A percentile compares a stretch with the other conserved stretches of the same genome.
phyloP scores from a whole-genome alignment of 2,113 vertebrate genomes.

The Pomatorhinus ruficollis region DNA sequence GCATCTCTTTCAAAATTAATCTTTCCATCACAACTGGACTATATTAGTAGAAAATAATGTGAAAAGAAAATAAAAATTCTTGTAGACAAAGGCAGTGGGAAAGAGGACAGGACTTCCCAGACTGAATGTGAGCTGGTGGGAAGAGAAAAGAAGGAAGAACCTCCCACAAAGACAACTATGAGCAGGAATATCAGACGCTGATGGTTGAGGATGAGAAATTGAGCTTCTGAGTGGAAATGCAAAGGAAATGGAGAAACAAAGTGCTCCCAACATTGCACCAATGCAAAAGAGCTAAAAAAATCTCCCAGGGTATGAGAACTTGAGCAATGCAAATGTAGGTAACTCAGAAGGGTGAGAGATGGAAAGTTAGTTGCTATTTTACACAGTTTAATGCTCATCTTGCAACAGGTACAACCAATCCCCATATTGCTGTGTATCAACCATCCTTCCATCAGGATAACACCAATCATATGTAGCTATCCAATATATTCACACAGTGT shows the following conservation, averaged over 20 bases:
- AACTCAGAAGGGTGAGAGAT: not conserved
- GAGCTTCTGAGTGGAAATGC: not conserved
- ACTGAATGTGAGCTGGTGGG: not conserved
- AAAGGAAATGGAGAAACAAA: not conserved
- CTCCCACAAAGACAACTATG: not conserved
- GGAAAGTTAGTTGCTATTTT: not conserved
- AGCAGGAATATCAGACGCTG: not conserved
- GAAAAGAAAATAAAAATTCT: not conserved
- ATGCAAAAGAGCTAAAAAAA: not conserved
- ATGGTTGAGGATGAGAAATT: not conserved
- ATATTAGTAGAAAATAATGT: not conserved
- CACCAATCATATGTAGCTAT: not conserved
- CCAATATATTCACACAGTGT: not conserved
- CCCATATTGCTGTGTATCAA: not conserved
- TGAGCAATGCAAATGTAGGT: not conserved
- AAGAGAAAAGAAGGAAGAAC: not conserved
- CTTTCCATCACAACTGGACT: not conserved
- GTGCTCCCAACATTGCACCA: not conserved
- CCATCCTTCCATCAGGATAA: not conserved
- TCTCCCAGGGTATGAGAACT: not conserved
- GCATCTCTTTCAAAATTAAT: not conserved
- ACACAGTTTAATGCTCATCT: not conserved
- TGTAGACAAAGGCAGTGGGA: not conserved
- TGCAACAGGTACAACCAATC: constrained; percentile 5
- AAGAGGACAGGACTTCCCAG: not conserved